Conservation (phyloP, 2,888 invertebrate genomes). For the Abscondita cerata region DNA sequence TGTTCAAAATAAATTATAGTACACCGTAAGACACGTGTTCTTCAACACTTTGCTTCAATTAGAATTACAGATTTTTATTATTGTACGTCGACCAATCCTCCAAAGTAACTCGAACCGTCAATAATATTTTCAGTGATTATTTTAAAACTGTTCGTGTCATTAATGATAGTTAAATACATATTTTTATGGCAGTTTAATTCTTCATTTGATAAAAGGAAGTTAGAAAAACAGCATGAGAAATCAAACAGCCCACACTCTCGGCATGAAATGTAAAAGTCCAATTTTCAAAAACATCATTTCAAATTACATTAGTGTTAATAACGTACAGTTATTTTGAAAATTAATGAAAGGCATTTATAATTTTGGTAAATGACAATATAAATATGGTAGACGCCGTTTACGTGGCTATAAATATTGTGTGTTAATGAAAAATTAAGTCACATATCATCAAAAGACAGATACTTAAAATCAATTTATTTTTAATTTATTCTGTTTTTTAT, state of each 20-base stretch:
- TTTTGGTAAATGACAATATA: background rate
- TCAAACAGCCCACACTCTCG: slow-evolving; percentile 28
- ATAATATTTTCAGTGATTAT: background rate
- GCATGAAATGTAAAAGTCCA: slow-evolving; percentile 26
- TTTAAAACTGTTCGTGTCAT: slow-evolving; percentile 4
- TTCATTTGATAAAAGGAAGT: slow-evolving; percentile 19
- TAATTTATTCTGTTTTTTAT: background rate
- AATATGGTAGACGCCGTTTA: background rate
- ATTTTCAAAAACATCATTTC: slow-evolving; percentile 26
- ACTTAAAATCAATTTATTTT: background rate
- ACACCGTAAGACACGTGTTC: no score
- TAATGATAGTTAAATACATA: slow-evolving; percentile 12
- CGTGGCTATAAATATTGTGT: background rate
- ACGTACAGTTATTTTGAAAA: slow-evolving; percentile 12
- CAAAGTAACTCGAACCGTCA: no score
- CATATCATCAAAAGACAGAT: background rate
- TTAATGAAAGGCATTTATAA: slow-evolving; percentile 11
- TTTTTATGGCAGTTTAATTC: slow-evolving; percentile 30
- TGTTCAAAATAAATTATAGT: no score
- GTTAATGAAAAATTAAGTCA: background rate
- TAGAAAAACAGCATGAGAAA: slow-evolving; percentile 30
- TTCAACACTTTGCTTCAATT: no score
- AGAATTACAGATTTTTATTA: no score
- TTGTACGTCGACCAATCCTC: no score
- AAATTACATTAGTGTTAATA: slow-evolving; percentile 23